A percentile compares a stretch with the other conserved stretches of the same genome.
These are phyloP conservation scores for Pipistrellus nathusii DNA, from an alignment of 2,797 vertebrate genomes.

Conservation along the genomic window DNA sequence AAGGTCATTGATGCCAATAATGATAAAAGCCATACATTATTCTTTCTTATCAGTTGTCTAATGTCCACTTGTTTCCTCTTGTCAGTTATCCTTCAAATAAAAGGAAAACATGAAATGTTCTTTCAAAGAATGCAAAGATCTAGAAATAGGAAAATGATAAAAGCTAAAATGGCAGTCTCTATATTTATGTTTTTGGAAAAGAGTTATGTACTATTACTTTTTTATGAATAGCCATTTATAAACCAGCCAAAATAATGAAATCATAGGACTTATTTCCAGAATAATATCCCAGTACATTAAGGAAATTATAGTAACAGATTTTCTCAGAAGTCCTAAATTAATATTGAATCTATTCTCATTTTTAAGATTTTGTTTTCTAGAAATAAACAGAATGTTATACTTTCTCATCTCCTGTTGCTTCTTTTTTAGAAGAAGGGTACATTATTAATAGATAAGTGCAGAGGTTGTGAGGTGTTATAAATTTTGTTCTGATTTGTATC, in stretches of 20 bases:
- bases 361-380: slow-evolving; percentile 57
- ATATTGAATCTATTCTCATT: not conserved
- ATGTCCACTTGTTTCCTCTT: slow-evolving; percentile 10
- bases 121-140: slow-evolving; percentile 39
- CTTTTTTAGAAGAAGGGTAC: slow-evolving; percentile 23
- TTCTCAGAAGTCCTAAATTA: slow-evolving; percentile 39
- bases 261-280: not conserved
- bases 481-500: slow-evolving; percentile 43
- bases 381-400: slow-evolving; percentile 27
- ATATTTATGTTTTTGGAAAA: slow-evolving; percentile 29
- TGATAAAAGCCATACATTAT: slow-evolving; percentile 46
- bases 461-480: slow-evolving; percentile 15
- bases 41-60: not conserved
- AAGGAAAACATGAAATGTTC: not conserved
- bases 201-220: not conserved
- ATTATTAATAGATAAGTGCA: slow-evolving; percentile 30
- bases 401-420: not conserved
- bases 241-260: slow-evolving; percentile 19
- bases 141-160: slow-evolving; percentile 23
- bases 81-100: not conserved
- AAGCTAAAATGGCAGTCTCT: not conserved
- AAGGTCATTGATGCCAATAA: not conserved
- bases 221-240: not conserved
- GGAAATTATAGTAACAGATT: not conserved
- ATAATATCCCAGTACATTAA: not conserved